Base-by-base conservation (phyloP, 37 sponge, comb jelly and placozoan species). In the Hexactinellida sp. region DNA sequence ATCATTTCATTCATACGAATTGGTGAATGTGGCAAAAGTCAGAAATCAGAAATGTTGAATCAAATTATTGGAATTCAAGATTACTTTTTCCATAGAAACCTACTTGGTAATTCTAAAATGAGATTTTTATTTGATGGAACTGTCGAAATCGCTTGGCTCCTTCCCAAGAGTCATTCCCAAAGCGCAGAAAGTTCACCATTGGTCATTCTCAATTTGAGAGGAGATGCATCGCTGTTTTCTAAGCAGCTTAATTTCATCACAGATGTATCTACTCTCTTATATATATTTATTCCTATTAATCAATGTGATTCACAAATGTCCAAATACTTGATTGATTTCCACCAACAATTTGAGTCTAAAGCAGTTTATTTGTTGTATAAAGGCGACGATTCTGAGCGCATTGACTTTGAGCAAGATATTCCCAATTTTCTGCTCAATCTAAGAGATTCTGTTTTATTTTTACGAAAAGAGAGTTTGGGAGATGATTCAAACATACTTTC, bases 1-100 rank as follows among this genome's bases (percentile, higher is more conserved):
- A 88, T 88, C 24, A 39, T 88, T 82, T 88, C 89, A 38, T 88
- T 88, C 55, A 25, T 88, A 5, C 38, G 89, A 38, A 24, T 88
- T 63, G 85, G 85, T 0, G 82, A 36, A 36, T 41, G 25, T 25
- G 54, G 30, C 13, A 63, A 88, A 19, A 37, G 36, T 37, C 85
- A 85, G 37, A 88, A 88, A 88, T 88, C 89, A 36, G 38, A 71
- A 3, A 55, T 88, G 37, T 30, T 88, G 9, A 88, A 88, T 63
- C 9, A 1, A 0, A 37, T 85, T 38, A 63, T 88, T 25, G 76
- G 76, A 47, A 37, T 36, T 36, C 83, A 25, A n/a, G 83, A 85
- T 0, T 25, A 54, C 19, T 88, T 88, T 38, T 88, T 85, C 63
- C 41, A 88, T 36, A 39, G 71, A 23, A 37, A 88, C 28, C 85